Evolutionary conservation across 2,888 invertebrate genomes (phyloP).

Genomic region (Ectobius pallidus): DNA sequence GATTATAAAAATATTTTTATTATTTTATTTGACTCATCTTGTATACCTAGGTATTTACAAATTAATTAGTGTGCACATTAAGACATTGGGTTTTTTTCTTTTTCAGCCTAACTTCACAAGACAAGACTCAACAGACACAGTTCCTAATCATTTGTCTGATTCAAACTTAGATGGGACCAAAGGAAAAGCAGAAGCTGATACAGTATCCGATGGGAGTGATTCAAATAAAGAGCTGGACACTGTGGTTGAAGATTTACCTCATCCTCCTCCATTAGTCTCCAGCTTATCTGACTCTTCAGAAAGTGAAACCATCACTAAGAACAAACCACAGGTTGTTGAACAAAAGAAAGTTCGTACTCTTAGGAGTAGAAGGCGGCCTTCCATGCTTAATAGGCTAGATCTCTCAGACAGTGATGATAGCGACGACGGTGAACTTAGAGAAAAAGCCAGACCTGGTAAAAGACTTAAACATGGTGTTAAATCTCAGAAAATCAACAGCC

Average conservation of each 20-base stretch:
- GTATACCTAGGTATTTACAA: too few species aligned
- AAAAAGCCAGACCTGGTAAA: neutral
- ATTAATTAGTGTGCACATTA: too few species aligned
- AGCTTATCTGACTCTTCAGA: slow-evolving; percentile 66
- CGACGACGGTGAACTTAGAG: slow-evolving; percentile 14
- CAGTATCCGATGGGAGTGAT: slow-evolving; percentile 55
- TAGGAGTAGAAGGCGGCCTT: neutral
- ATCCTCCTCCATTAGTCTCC: slow-evolving; percentile 58
- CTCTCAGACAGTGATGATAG: slow-evolving; percentile 19
- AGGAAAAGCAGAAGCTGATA: slow-evolving; percentile 48
- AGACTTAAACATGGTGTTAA: neutral
- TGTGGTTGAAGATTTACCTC: slow-evolving; percentile 60
- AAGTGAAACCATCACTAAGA: slow-evolving; percentile 49
- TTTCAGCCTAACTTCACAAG: slow-evolving; percentile 4
- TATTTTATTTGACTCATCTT: too few species aligned
- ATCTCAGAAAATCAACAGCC: neutral
- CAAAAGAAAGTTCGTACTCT: slow-evolving; percentile 19
- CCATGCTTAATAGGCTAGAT: neutral
- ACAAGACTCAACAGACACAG: slow-evolving; percentile 23
- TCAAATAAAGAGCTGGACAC: slow-evolving; percentile 62
- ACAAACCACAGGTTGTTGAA: slow-evolving; percentile 51
- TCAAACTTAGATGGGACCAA: slow-evolving; percentile 43
- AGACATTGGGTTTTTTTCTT: too few species aligned
- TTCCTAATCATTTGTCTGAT: neutral
- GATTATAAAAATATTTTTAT: too few species aligned